Conservation (phyloP, 2,888 invertebrate species). For the Pseudococcus viburni region DNA sequence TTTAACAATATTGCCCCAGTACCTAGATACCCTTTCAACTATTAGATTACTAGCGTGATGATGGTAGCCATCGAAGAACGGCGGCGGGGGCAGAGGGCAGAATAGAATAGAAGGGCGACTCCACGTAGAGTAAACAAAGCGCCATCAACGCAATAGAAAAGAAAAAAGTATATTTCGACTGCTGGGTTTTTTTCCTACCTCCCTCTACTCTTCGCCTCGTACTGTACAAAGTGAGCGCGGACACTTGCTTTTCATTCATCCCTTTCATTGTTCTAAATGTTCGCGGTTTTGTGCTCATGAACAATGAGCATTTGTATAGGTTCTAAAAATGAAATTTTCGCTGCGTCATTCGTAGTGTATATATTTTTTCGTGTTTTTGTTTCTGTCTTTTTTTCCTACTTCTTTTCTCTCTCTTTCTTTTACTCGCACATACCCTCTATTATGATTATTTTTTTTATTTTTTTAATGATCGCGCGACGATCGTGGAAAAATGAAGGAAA, state of each 20-base stretch:
- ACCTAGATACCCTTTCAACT: neutral
- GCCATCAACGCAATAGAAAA: slow-evolving; percentile 9
- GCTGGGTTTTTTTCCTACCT: slow-evolving; percentile 23
- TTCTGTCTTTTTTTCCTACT: slow-evolving; percentile 41
- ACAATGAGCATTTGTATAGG: slow-evolving; percentile 63
- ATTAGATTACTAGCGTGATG: slow-evolving; percentile 7
- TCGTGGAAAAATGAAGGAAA: neutral
- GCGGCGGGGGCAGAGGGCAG: neutral
- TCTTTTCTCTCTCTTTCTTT: slow-evolving; percentile 1
- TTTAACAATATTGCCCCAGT: neutral
- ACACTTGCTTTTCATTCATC: slow-evolving; percentile 64
- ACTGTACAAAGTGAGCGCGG: slow-evolving; percentile 25
- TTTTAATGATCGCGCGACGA: neutral
- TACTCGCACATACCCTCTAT: neutral
- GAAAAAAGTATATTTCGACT: slow-evolving; percentile 59
- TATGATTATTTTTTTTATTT: slow-evolving; percentile 3
- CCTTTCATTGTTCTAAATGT: slow-evolving; percentile 61
- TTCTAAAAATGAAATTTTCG: slow-evolving; percentile 61
- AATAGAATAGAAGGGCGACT: slow-evolving; percentile 7
- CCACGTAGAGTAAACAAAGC: slow-evolving; percentile 35
- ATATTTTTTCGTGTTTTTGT: slow-evolving; percentile 43
- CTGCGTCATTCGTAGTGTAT: slow-evolving; percentile 59
- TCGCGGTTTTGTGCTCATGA: slow-evolving; percentile 65
- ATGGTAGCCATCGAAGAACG: neutral
- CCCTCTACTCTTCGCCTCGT: neutral